Conservation (phyloP, 2,888 invertebrate genomes). For the Masnerella sp. region DNA sequence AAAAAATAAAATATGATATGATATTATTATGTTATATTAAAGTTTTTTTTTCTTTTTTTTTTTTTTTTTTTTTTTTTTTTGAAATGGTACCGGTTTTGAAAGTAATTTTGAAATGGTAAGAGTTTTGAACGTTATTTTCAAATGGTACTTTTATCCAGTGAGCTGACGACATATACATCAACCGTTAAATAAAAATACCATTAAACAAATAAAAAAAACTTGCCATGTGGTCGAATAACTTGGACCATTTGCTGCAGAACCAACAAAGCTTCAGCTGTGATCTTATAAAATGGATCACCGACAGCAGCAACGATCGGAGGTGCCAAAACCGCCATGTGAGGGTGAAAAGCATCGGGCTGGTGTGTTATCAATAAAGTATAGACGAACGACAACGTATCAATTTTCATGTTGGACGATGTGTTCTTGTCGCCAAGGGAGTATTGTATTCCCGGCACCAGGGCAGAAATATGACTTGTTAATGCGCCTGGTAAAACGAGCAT, state of each 20-base stretch:
- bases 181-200: neutral
- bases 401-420: slow-evolving; percentile 98
- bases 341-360: slow-evolving; percentile 87
- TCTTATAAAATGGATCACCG: slow-evolving; percentile 98
- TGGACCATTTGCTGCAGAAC: slow-evolving; percentile 96
- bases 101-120: too few relatives aligned
- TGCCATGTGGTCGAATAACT: slow-evolving; percentile 92
- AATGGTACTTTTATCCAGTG: too few relatives aligned
- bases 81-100: too few relatives aligned
- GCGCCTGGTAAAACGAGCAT: slow-evolving; percentile 93
- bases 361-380: slow-evolving; percentile 90
- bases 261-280: slow-evolving; percentile 96
- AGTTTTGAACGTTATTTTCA: too few relatives aligned
- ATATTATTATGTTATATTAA: too few relatives aligned
- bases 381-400: slow-evolving; percentile 96
- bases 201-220: slow-evolving; percentile 36
- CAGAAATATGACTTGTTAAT: slow-evolving; percentile 89
- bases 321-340: slow-evolving; percentile 87
- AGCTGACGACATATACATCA: too few relatives aligned
- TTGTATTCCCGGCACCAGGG: slow-evolving; percentile 92
- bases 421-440: slow-evolving; percentile 94
- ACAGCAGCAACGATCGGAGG: slow-evolving; percentile 94
- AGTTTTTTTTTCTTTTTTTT: too few relatives aligned
- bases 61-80: too few relatives aligned
- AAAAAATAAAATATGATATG: too few relatives aligned